Percentiles rank a stretch among this genome's conserved stretches.
Conservation (phyloP, 35 echinoderm and acorn worm genomes). For the Heliocidaris erythrogramma region DNA sequence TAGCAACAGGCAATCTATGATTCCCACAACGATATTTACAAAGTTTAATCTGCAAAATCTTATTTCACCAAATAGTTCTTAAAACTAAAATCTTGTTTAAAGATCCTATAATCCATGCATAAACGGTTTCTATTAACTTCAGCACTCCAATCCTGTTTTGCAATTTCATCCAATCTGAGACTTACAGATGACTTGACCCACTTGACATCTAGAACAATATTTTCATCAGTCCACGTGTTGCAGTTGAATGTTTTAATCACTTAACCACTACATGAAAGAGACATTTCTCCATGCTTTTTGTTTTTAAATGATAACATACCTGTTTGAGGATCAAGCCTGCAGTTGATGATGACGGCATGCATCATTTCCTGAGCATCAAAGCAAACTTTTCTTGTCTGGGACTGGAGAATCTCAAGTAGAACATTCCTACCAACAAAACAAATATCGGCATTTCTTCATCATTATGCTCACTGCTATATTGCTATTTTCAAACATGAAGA, state of each 20-base stretch:
- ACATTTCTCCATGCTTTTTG: not conserved
- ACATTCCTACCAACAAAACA: slow-evolving; percentile 11
- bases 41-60: too few relatives aligned
- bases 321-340: slow-evolving; percentile 45
- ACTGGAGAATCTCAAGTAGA: slow-evolving; percentile 38
- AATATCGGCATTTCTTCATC: not conserved
- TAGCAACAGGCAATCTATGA: too few relatives aligned
- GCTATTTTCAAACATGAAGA: not conserved
- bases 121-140: too few relatives aligned
- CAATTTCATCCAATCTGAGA: too few relatives aligned
- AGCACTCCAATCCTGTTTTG: too few relatives aligned
- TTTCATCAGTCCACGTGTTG: not conserved
- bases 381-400: slow-evolving; percentile 58
- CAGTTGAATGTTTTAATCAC: too few relatives aligned
- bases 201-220: not conserved
- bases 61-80: too few relatives aligned
- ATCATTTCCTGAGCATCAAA: slow-evolving; percentile 82
- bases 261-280: too few relatives aligned
- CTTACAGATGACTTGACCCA: too few relatives aligned
- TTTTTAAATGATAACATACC: slow-evolving; percentile 31
- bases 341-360: slow-evolving; percentile 45
- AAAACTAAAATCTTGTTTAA: too few relatives aligned
- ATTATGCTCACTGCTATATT: not conserved
- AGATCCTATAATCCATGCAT: too few relatives aligned
- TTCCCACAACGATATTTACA: too few relatives aligned